Evolutionary conservation across 1,140 invertebrate genomes (phyloP).

Genomic region (Oryzaephilus surinamensis): DNA sequence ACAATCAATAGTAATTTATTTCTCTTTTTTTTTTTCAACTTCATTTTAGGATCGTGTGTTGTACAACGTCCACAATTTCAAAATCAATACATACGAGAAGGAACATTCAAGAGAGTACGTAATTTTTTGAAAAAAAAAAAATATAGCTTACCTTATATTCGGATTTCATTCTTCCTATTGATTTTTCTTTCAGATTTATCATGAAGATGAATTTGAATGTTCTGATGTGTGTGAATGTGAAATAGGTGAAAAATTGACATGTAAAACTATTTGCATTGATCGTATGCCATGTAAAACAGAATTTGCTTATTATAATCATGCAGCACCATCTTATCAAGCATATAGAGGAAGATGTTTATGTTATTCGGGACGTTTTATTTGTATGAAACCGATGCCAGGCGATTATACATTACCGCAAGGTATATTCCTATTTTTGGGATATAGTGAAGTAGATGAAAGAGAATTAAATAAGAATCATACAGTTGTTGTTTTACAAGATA

Average conservation of each 20-base stretch:
- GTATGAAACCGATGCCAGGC: slow-evolving; percentile 74
- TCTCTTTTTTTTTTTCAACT: no score
- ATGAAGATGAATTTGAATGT: slow-evolving; percentile 72
- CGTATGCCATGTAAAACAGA: slow-evolving; percentile 73
- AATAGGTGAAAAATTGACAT: slow-evolving; percentile 61
- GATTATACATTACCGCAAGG: slow-evolving; percentile 68
- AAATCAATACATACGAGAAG: slow-evolving; percentile 62
- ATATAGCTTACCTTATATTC: no score
- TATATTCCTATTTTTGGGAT: slow-evolving; percentile 77
- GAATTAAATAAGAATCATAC: slow-evolving; percentile 67
- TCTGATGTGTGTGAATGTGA: slow-evolving; percentile 73
- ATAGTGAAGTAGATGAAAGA: slow-evolving; percentile 71
- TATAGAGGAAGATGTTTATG: slow-evolving; percentile 79
- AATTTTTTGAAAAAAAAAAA: no score
- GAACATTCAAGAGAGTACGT: slow-evolving; percentile 61
- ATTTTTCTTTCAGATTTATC: slow-evolving; percentile 57
- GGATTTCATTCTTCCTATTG: no score
- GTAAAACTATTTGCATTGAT: slow-evolving; percentile 76
- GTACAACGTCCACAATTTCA: slow-evolving; percentile 65
- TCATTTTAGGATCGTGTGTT: slow-evolving; percentile 69
- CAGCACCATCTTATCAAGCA: slow-evolving; percentile 77
- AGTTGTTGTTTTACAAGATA: slow-evolving; percentile 66
- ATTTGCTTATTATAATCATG: slow-evolving; percentile 80
- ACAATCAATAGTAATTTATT: no score
- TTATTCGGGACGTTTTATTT: slow-evolving; percentile 82